These are phyloP conservation scores for Coleophora flavipennella DNA, from an alignment of 2,888 invertebrate genomes.

Conservation along the genomic window DNA sequence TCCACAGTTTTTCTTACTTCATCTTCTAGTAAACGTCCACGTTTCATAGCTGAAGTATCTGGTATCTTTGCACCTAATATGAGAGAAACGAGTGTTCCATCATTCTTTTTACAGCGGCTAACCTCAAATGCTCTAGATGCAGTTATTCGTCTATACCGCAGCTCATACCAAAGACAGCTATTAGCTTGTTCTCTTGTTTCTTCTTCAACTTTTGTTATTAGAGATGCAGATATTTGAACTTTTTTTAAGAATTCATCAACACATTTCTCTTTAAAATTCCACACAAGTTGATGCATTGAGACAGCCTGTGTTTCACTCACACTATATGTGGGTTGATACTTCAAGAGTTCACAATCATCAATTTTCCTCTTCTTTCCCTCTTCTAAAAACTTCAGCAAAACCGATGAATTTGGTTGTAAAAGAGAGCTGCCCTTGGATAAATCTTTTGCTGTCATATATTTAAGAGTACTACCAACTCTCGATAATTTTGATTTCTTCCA, in stretches of 20 bases:
- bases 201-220: constrained; percentile 9
- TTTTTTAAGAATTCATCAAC: constrained; percentile 13
- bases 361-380: constrained; percentile 17
- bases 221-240: constrained; percentile 3
- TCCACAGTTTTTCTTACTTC: constrained; percentile 16
- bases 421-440: constrained; percentile 14
- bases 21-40: constrained; percentile 2
- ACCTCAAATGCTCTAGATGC: constrained; percentile 13
- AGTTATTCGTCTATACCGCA: constrained; percentile 18
- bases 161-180: constrained; percentile 18
- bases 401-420: constrained; percentile 12
- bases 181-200: constrained; percentile 12
- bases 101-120: constrained; percentile 11
- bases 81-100: constrained; percentile 13
- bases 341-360: constrained; percentile 17
- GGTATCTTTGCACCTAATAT: constrained; percentile 15
- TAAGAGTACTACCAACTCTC: constrained; percentile 20
- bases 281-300: constrained; percentile 14
- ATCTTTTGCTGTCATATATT: constrained; percentile 22
- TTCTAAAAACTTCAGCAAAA: constrained; percentile 16
- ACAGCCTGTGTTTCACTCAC: constrained; percentile 4
- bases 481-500: constrained; percentile 28
- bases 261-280: constrained; percentile 12
- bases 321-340: constrained; percentile 17
- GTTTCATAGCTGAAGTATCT: constrained; percentile 11